A percentile compares a stretch with the other conserved stretches of the same genome.
phyloP scores from a whole-genome alignment of 1,140 invertebrate genomes.

The Tribolium castaneum region DNA sequence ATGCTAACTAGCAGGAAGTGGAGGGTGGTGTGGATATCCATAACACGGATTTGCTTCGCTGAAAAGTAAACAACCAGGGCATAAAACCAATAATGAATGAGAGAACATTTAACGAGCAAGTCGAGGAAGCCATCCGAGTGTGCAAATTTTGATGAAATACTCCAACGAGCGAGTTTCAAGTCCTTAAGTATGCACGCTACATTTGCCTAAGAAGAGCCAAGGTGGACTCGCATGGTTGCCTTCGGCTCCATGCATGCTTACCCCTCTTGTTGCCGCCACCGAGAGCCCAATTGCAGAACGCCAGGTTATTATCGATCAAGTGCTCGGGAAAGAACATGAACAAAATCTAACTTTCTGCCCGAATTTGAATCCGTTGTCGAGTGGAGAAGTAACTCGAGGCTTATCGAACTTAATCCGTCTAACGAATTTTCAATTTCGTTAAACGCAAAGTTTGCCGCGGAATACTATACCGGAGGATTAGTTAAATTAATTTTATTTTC shows the following conservation, averaged over 20 bases:
- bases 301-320: conserved; percentile 22
- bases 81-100: conserved; percentile 49
- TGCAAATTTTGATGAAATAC: conserved; percentile 51
- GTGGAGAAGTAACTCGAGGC: conserved; percentile 4
- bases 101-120: conserved; percentile 48
- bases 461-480: conserved; percentile 21
- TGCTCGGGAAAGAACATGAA: conserved; percentile 7
- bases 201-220: conserved; percentile 51
- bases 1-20: conserved; percentile 33
- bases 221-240: conserved; percentile 44
- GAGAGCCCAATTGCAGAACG: conserved; percentile 5
- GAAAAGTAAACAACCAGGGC: conserved; percentile 40
- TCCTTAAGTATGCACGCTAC: conserved; percentile 49
- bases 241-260: conserved; percentile 45
- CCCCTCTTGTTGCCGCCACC: conserved; percentile 35
- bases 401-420: conserved; percentile 17
- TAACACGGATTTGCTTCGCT: conserved; percentile 25
- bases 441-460: conserved; percentile 23
- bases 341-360: neutral
- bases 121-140: conserved; percentile 44
- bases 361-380: neutral
- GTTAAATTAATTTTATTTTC: conserved; percentile 36
- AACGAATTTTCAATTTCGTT: conserved; percentile 29
- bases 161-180: conserved; percentile 43
- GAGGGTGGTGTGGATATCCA: conserved; percentile 34